phyloP scores from a whole-genome alignment of 2,888 invertebrate genomes.

The Coelinius sp. region DNA sequence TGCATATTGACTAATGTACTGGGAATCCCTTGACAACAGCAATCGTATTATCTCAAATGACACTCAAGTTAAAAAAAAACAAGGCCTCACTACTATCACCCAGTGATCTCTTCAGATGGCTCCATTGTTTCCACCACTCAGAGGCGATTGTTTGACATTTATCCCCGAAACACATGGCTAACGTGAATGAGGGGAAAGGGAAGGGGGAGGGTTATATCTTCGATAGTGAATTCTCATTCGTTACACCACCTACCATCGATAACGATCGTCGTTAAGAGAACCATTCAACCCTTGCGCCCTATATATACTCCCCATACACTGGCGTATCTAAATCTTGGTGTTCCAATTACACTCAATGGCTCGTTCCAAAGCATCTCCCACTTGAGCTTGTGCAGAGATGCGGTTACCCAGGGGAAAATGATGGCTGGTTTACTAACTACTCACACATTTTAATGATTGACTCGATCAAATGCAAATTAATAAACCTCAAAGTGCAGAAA shows the following conservation, averaged over 20 bases:
- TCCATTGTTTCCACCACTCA: slow-evolving; percentile 32
- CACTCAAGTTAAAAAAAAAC: neutral
- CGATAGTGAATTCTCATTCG: slow-evolving; percentile 6
- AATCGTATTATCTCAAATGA: neutral
- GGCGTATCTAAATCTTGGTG: slow-evolving; percentile 29
- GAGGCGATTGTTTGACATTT: slow-evolving; percentile 5
- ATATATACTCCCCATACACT: slow-evolving; percentile 17
- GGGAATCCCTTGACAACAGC: no score
- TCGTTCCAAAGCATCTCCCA: slow-evolving; percentile 17
- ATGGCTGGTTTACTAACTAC: neutral
- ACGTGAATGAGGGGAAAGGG: neutral
- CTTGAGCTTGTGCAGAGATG: slow-evolving; percentile 8
- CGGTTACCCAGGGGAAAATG: neutral
- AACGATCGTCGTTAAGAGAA: slow-evolving; percentile 31
- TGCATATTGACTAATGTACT: no score
- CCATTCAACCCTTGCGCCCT: slow-evolving; percentile 16
- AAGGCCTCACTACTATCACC: neutral
- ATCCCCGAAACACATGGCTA: neutral
- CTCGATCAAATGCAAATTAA: neutral
- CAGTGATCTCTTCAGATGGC: neutral
- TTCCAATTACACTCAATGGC: slow-evolving; percentile 29
- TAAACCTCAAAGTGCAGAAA: neutral
- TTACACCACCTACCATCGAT: slow-evolving; percentile 23
- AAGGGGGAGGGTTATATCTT: neutral
- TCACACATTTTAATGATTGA: neutral